Evolutionary conservation across 2,888 invertebrate genomes (phyloP).

Genomic region (Agrochola circellaris): DNA sequence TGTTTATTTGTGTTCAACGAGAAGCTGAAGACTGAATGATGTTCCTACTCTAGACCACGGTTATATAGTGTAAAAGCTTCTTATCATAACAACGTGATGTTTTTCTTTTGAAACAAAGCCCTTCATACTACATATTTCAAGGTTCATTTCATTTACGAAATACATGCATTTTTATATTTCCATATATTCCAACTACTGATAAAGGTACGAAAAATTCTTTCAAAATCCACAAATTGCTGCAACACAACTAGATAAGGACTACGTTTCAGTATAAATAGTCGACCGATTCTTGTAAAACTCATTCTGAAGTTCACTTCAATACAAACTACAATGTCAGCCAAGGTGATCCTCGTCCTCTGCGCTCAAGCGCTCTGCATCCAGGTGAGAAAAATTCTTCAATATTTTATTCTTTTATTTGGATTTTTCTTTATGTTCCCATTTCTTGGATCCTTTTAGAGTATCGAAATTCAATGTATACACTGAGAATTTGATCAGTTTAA

Average conservation of each 20-base stretch:
- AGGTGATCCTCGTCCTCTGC: constrained; percentile 35
- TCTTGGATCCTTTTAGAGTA: too few relatives aligned
- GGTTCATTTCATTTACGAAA: background rate
- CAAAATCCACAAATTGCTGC: constrained; percentile 4
- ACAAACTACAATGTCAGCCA: constrained; percentile 13
- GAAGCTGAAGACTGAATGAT: constrained; percentile 40
- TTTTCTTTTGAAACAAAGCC: constrained; percentile 1
- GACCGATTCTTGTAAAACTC: background rate
- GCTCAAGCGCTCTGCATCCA: constrained; percentile 41
- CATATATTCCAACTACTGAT: constrained; percentile 8
- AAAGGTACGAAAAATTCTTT: background rate
- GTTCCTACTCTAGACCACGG: background rate
- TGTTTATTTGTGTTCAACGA: constrained; percentile 4
- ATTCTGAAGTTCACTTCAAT: background rate
- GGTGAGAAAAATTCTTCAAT: constrained; percentile 7
- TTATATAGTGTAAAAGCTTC: constrained; percentile 30
- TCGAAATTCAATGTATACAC: too few relatives aligned
- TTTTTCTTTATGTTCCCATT: too few relatives aligned
- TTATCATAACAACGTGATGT: constrained; percentile 16
- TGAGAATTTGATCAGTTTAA: too few relatives aligned
- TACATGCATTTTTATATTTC: constrained; percentile 5
- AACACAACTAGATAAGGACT: constrained; percentile 15
- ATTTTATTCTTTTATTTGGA: too few relatives aligned
- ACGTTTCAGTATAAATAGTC: background rate
- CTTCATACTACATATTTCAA: background rate